Conservation (phyloP, 2,113 vertebrate genomes). For the Dromiciops gliroides region DNA sequence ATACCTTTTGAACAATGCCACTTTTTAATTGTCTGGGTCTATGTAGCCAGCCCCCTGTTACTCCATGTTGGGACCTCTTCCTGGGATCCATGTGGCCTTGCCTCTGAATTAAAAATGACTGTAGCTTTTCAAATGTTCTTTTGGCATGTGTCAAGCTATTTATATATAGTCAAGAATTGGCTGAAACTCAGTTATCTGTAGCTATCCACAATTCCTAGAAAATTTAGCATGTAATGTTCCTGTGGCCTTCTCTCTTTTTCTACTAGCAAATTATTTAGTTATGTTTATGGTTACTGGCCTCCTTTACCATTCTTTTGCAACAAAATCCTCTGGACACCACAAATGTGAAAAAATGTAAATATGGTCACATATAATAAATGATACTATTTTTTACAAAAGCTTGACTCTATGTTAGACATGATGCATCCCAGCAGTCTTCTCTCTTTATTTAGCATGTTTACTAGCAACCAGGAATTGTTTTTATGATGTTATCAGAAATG, state of each 20-base stretch:
- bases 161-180: conserved; percentile 59
- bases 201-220: conserved; percentile 61
- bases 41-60: background rate
- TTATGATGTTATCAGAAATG: conserved; percentile 50
- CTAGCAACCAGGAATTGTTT: conserved; percentile 33
- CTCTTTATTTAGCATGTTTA: conserved; percentile 41
- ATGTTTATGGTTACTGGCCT: conserved; percentile 60
- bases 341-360: conserved; percentile 60
- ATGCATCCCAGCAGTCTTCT: conserved; percentile 9
- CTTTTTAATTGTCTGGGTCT: background rate
- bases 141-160: conserved; percentile 51
- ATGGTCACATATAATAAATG: conserved; percentile 45
- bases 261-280: conserved; percentile 16
- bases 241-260: conserved; percentile 43
- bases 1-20: background rate
- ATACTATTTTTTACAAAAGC: conserved; percentile 37
- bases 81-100: background rate
- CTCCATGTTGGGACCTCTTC: background rate
- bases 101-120: conserved; percentile 43
- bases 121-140: conserved; percentile 37
- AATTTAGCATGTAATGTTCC: conserved; percentile 41
- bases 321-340: conserved; percentile 57
- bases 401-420: conserved; percentile 16
- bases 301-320: conserved; percentile 49
- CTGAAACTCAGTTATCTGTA: conserved; percentile 47